Evolutionary conservation across 2,113 vertebrate species (phyloP).

Genomic region (Ceyx cyanopectus): DNA sequence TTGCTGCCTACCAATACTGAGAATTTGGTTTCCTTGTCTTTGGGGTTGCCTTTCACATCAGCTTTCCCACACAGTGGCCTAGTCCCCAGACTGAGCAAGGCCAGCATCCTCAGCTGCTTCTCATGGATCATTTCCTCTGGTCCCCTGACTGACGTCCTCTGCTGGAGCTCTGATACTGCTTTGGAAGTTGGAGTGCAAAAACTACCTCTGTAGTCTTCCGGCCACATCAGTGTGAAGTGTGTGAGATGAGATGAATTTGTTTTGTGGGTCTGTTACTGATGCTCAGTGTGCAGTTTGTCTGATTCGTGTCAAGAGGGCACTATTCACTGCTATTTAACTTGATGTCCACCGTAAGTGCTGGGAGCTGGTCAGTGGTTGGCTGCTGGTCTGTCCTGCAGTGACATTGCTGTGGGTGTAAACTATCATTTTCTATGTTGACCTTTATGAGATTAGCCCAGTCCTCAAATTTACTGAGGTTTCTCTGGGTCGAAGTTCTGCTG

Average conservation of each 20-base stretch:
- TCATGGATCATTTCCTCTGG: rapidly evolving
- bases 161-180: neutral
- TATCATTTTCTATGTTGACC: neutral
- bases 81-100: neutral
- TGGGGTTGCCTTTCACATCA: neutral
- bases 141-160: neutral
- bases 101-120: neutral
- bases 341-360: neutral
- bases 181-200: neutral
- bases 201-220: neutral
- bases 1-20: neutral
- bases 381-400: neutral
- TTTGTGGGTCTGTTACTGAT: neutral
- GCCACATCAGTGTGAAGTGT: neutral
- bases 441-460: neutral
- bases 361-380: neutral
- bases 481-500: neutral
- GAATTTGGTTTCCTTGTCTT: neutral
- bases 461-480: neutral
- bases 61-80: neutral
- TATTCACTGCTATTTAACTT: neutral
- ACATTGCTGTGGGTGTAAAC: neutral
- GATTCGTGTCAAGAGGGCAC: neutral
- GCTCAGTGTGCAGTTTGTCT: neutral
- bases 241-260: neutral